These are phyloP conservation scores for Helarctos malayanus DNA, from an alignment of 2,797 vertebrate species.

Conservation along the genomic window DNA sequence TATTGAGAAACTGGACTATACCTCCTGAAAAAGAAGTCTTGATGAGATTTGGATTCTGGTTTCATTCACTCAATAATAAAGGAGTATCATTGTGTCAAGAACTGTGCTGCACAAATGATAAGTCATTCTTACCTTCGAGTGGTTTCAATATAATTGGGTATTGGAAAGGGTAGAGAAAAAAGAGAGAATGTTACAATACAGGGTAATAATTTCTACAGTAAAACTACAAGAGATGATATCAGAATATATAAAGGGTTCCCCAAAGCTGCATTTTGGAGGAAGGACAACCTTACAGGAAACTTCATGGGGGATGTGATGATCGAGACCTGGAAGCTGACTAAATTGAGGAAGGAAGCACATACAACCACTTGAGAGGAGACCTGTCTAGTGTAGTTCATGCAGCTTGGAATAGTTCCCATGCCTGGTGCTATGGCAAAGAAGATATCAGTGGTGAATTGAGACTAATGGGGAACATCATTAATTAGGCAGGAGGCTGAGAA, in stretches of 20 bases:
- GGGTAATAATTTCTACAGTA: neutral
- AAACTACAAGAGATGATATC: neutral
- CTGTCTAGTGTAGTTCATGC: too few relatives aligned
- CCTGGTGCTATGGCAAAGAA: neutral
- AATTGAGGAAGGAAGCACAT: neutral
- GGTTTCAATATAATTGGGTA: neutral
- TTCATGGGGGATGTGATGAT: neutral
- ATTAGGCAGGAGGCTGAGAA: neutral
- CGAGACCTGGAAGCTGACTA: neutral
- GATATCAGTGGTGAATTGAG: neutral
- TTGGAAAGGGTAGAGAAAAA: neutral
- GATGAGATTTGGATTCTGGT: neutral
- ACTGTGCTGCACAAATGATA: neutral
- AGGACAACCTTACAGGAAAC: neutral
- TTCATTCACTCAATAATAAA: neutral
- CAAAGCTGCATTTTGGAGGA: neutral
- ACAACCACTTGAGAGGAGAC: neutral
- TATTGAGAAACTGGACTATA: neutral
- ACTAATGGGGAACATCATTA: neutral
- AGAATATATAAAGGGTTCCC: neutral
- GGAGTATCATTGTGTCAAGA: neutral
- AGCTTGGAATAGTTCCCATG: neutral
- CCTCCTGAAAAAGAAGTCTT: neutral
- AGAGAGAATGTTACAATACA: neutral
- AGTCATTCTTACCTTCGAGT: neutral